Conservation (phyloP, 2,797 vertebrate genomes). For the Characodon lateralis region DNA sequence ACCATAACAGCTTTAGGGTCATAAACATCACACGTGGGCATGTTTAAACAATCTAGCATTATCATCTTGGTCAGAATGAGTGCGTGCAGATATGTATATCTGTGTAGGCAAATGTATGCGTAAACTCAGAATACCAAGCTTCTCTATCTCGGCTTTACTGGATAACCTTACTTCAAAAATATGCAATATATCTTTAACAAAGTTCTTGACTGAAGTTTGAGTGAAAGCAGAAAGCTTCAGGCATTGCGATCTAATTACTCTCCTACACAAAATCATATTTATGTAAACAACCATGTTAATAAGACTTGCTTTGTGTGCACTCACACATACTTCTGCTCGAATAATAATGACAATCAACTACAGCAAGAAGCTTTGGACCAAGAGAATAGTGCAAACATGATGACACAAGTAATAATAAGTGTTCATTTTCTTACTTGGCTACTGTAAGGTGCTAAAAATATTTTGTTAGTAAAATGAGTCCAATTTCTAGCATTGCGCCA, state of each 20-base stretch:
- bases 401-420: slow-evolving; percentile 40
- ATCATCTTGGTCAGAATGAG: too few relatives aligned
- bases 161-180: too few relatives aligned
- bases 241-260: background rate
- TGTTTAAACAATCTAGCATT: too few relatives aligned
- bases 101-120: too few relatives aligned
- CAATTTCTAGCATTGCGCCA: slow-evolving; percentile 26
- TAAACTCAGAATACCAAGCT: too few relatives aligned
- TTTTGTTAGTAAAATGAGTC: slow-evolving; percentile 56
- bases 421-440: slow-evolving; percentile 58
- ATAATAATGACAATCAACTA: slow-evolving; percentile 21
- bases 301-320: slow-evolving; percentile 10
- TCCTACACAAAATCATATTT: background rate
- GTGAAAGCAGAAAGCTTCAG: background rate
- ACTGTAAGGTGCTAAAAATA: slow-evolving; percentile 47
- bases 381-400: slow-evolving; percentile 27
- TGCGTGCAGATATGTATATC: too few relatives aligned
- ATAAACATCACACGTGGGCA: too few relatives aligned
- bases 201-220: too few relatives aligned
- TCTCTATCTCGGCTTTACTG: too few relatives aligned
- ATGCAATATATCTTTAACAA: too few relatives aligned
- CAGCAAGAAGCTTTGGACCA: slow-evolving; percentile 26
- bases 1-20: too few relatives aligned
- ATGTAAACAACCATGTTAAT: background rate
- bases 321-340: slow-evolving; percentile 7